A percentile compares a stretch with the other conserved stretches of the same genome.
Conservation (phyloP, 1,140 invertebrate genomes). For the Potamilus streckersoni region DNA sequence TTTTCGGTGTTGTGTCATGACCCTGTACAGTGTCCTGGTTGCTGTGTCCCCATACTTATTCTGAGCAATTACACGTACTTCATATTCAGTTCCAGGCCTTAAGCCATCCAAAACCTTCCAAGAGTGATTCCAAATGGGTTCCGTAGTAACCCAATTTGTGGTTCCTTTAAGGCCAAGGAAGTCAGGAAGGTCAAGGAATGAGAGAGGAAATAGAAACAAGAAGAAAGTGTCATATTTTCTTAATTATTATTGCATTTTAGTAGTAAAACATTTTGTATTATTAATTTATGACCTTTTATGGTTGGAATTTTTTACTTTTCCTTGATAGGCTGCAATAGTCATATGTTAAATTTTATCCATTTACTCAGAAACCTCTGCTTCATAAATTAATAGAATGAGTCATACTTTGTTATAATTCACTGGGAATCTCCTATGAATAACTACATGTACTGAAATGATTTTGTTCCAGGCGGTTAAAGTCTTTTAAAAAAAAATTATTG, state of each 20-base stretch:
- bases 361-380: background rate
- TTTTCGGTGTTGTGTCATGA: constrained; percentile 33
- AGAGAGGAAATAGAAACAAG: background rate
- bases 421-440: too few species aligned
- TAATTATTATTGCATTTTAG: background rate
- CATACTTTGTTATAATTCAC: too few species aligned
- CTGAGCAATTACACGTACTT: constrained; percentile 34
- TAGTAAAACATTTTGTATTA: background rate
- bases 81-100: constrained; percentile 29
- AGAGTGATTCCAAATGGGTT: constrained; percentile 23
- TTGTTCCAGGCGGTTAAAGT: background rate
- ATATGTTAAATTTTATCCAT: background rate
- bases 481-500: background rate
- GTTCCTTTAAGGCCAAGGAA: constrained; percentile 11
- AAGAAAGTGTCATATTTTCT: background rate
- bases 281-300: background rate
- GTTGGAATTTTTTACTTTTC: background rate
- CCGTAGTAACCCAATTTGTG: constrained; percentile 24
- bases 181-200: background rate
- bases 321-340: background rate
- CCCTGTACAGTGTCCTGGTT: constrained; percentile 28
- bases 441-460: too few species aligned
- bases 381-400: too few species aligned
- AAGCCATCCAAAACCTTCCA: constrained; percentile 35
- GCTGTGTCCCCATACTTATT: constrained; percentile 37